These are phyloP conservation scores for Leguminivora glycinivorella DNA, from an alignment of 1,140 invertebrate species.

Conservation along the genomic window DNA sequence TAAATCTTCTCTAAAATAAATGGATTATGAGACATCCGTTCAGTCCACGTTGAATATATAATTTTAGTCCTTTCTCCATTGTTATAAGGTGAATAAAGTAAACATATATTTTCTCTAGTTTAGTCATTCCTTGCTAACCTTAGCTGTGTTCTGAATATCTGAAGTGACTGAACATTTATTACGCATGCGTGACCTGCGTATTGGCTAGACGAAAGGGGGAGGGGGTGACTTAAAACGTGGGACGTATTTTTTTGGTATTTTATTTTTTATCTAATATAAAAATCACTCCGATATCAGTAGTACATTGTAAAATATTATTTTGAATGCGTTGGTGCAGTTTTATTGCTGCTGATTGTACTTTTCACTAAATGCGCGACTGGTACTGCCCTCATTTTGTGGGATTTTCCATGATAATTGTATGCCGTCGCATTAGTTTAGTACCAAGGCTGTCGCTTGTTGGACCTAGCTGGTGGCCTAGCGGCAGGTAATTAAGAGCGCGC, in stretches of 20 bases:
- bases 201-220: not conserved
- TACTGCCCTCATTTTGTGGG: too few species aligned
- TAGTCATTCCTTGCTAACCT: not conserved
- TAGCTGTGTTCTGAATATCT: not conserved
- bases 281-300: too few species aligned
- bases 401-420: too few species aligned
- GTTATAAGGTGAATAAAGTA: not conserved
- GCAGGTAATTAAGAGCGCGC: too few species aligned
- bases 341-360: too few species aligned
- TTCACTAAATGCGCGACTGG: too few species aligned
- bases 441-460: too few species aligned
- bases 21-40: not conserved
- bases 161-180: not conserved
- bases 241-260: not conserved
- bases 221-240: not conserved
- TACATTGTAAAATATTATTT: too few species aligned
- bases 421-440: too few species aligned
- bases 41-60: not conserved
- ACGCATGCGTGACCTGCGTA: constrained; percentile 8
- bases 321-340: too few species aligned
- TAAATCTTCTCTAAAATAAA: not conserved
- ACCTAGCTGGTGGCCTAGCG: too few species aligned
- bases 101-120: not conserved
- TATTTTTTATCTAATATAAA: too few species aligned
- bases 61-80: not conserved